Percentiles rank a stretch among this genome's conserved stretches.
These are phyloP conservation scores for Scomber scombrus DNA, from an alignment of 2,113 vertebrate species.

Conservation along the genomic window DNA sequence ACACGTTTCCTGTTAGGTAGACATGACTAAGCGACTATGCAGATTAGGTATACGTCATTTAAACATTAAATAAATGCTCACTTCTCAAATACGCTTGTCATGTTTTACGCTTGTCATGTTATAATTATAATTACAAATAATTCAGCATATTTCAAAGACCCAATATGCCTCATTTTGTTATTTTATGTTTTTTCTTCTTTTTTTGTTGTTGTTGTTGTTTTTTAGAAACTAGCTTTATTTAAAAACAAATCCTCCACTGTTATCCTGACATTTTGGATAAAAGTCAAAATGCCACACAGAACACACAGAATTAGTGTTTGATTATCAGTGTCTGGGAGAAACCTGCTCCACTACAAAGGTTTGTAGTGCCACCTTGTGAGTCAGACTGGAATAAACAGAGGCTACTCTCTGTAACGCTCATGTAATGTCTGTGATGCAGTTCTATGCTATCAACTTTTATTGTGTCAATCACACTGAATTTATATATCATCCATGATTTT, in stretches of 20 bases:
- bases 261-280: neutral
- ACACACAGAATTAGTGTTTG: neutral
- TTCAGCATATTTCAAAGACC: too few species aligned
- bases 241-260: neutral
- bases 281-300: neutral
- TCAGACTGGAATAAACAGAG: slow-evolving; percentile 26
- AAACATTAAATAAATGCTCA: too few species aligned
- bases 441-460: neutral
- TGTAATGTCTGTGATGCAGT: neutral
- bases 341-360: slow-evolving; percentile 17
- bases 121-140: too few species aligned
- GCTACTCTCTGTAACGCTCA: too few species aligned
- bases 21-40: neutral
- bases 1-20: neutral
- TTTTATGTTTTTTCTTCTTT: neutral
- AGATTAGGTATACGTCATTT: neutral
- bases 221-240: too few species aligned
- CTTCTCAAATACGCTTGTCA: neutral
- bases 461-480: too few species aligned
- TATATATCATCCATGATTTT: too few species aligned
- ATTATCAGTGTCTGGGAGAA: neutral
- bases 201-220: too few species aligned
- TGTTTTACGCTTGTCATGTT: neutral
- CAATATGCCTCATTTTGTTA: neutral
- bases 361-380: slow-evolving; percentile 70